These are phyloP conservation scores for Anadara kagoshimensis DNA, from an alignment of 1,140 invertebrate genomes.

Conservation along the genomic window DNA sequence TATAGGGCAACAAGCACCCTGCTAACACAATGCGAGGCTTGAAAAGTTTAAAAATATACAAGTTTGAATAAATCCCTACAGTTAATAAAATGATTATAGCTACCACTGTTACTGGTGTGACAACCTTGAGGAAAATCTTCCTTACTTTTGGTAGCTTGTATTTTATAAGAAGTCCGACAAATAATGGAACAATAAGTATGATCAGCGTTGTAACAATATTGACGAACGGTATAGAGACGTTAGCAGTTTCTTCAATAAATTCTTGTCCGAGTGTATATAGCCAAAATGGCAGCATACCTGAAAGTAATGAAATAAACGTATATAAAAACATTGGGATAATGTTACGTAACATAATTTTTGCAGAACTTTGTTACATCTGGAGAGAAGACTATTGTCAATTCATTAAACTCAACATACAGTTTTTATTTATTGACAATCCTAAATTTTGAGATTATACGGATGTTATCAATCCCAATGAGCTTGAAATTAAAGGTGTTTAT, in stretches of 20 bases:
- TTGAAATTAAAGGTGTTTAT: too few relatives aligned
- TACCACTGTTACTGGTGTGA: slow-evolving; percentile 84
- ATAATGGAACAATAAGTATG: slow-evolving; percentile 87
- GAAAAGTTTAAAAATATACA: slow-evolving; percentile 92
- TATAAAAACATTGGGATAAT: background rate
- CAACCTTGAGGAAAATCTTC: slow-evolving; percentile 52
- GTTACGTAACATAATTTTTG: background rate
- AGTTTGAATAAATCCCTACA: slow-evolving; percentile 93
- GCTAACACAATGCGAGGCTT: slow-evolving; percentile 79
- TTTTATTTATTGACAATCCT: background rate
- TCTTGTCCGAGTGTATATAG: slow-evolving; percentile 90
- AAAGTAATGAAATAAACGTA: slow-evolving; percentile 50
- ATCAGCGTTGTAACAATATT: slow-evolving; percentile 86
- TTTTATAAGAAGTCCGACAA: slow-evolving; percentile 81
- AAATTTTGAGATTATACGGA: background rate
- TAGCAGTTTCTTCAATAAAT: slow-evolving; percentile 80
- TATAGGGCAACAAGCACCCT: slow-evolving; percentile 89
- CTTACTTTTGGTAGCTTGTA: slow-evolving; percentile 76
- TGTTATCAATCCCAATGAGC: background rate
- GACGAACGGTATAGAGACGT: slow-evolving; percentile 83
- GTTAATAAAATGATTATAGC: slow-evolving; percentile 90
- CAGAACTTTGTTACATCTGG: too few relatives aligned
- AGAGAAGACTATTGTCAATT: background rate
- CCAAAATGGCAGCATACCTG: slow-evolving; percentile 96
- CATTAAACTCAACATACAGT: background rate